Percentiles rank a stretch among this genome's conserved stretches.
These are phyloP conservation scores for Anguilla rostrata DNA, from an alignment of 2,113 vertebrate species.

Conservation along the genomic window DNA sequence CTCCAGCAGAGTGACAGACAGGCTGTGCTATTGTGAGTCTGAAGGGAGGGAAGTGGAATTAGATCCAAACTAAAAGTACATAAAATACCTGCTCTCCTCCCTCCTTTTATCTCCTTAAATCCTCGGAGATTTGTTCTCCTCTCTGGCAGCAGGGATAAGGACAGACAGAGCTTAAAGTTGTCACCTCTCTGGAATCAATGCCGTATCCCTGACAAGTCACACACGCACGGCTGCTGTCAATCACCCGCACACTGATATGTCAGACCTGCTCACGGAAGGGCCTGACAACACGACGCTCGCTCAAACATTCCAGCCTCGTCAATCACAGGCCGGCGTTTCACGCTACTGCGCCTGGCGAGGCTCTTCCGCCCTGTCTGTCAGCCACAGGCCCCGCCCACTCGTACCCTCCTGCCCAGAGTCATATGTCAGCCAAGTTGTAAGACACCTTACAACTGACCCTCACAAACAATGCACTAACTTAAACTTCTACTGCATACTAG, in stretches of 20 bases:
- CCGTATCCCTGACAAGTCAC: slow-evolving; percentile 4
- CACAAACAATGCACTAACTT: too few species aligned
- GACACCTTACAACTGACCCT: too few species aligned
- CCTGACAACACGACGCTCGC: neutral
- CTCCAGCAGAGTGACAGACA: neutral
- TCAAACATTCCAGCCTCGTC: neutral
- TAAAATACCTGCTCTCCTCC: slow-evolving; percentile 8
- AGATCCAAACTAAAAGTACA: neutral
- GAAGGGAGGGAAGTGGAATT: neutral
- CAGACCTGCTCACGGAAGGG: neutral
- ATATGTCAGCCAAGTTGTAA: too few species aligned
- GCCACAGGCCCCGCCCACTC: neutral
- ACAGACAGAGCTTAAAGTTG: slow-evolving; percentile 21
- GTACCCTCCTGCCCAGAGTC: neutral
- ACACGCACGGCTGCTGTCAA: neutral
- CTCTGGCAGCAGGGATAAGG: neutral
- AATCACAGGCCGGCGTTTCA: neutral
- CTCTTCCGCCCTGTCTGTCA: neutral
- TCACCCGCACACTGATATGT: neutral
- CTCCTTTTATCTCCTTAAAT: slow-evolving; percentile 19
- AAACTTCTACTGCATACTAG: too few species aligned
- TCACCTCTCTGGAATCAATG: slow-evolving; percentile 24
- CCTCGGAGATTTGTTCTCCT: slow-evolving; percentile 13
- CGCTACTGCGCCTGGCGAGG: neutral
- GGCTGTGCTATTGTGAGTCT: neutral